Base-by-base conservation (phyloP, 2,113 vertebrate species). In the Anguilla rostrata region DNA sequence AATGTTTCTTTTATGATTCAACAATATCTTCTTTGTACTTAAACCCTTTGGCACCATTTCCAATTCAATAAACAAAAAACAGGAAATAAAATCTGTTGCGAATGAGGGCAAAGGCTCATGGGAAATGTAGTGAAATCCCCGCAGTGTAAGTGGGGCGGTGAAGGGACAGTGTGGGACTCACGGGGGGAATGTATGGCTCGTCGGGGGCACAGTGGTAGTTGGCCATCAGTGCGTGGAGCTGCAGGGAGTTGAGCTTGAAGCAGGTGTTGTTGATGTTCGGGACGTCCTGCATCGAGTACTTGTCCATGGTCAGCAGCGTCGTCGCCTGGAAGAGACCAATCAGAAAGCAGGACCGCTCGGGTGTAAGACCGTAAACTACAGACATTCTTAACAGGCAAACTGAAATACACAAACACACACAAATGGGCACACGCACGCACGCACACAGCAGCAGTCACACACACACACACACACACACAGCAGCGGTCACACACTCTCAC, bases 201-300 rank as follows among this genome's bases (percentile, higher is more conserved):
- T 98, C 98, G 0, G 97, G 97, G 39, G 98, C 98, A 90, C 98
- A 99, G 93, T 99, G 98, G 88, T 99, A 99, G 92, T 98, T 99
- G 89, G 96, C 97, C 92, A 99, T 90, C 86, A 99, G 93, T 80
- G 98, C 98, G 43, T 98, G 97, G 0, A 99, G 96, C 88, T 99
- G 98, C 90, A 99, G 92, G 1, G 98, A 99, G 92, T 99, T 99
- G 89, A 99, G 93, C 91, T 99, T 99, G 92, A 99, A 99, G 94
- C 98, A 99, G 88, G 98, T 98, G 92, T 98, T 99, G 90, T 97
- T 97, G 91, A 99, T 98, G 90, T 95, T 97, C 89, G 97, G 96
- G 85, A 98, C 96, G 82, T 99, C 98, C 66, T 98, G 97, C 91
- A 96, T 95, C 34, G 97, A 97, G 15, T 99, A 99, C 84, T 99